These are phyloP conservation scores for Cataglyphis cursor DNA, from an alignment of 2,888 invertebrate genomes.

Conservation along the genomic window DNA sequence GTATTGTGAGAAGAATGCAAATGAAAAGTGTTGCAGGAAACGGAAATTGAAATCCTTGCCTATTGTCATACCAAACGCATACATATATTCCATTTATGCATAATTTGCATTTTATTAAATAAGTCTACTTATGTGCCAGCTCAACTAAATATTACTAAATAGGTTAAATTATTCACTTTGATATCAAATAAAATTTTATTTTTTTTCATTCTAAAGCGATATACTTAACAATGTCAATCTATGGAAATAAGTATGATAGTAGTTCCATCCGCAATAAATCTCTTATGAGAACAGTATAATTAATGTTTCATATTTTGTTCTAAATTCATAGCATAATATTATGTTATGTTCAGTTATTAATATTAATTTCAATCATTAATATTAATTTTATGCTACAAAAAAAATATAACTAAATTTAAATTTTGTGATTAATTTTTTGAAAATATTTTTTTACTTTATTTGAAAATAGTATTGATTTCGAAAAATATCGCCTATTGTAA, in stretches of 20 bases:
- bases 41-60: constrained; percentile 34
- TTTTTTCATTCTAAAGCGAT: background rate
- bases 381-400: background rate
- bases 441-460: background rate
- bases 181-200: background rate
- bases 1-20: constrained; percentile 21
- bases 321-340: background rate
- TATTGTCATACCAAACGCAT: background rate
- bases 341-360: background rate
- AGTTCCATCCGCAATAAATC: constrained; percentile 8
- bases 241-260: background rate
- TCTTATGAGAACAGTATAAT: background rate
- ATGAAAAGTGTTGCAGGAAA: constrained; percentile 1
- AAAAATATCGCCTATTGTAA: background rate
- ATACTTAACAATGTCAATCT: background rate
- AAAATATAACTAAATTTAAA: background rate
- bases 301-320: constrained; percentile 3
- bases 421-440: background rate
- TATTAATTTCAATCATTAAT: background rate
- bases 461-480: background rate
- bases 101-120: background rate
- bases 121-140: background rate
- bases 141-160: background rate
- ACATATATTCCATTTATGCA: background rate
- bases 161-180: background rate